A percentile compares a stretch with the other conserved stretches of the same genome.
Conservation (phyloP, 2,797 vertebrate species). For the Hyperoplus lanceolatus region DNA sequence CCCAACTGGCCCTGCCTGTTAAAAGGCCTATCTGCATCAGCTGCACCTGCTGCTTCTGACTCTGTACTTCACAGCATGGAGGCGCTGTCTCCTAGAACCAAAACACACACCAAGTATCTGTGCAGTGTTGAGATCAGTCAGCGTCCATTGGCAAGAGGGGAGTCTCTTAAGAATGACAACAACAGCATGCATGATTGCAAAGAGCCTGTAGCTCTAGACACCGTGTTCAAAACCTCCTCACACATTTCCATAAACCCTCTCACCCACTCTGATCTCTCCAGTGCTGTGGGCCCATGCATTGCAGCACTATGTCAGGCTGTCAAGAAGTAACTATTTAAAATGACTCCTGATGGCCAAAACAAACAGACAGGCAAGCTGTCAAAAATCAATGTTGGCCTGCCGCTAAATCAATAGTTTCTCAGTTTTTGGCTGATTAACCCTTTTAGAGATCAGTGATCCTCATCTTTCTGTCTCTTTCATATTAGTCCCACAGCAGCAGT, state of each 20-base stretch:
- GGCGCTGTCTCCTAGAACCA: conserved; percentile 74
- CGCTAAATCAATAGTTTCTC: conserved; percentile 37
- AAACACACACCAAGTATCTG: conserved; percentile 50
- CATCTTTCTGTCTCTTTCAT: conserved; percentile 1
- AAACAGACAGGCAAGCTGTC: conserved; percentile 13
- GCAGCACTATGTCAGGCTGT: conserved; percentile 60
- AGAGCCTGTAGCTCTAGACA: conserved; percentile 58
- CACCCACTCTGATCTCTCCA: conserved; percentile 32
- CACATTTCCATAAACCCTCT: conserved; percentile 57
- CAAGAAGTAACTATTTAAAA: conserved; percentile 30
- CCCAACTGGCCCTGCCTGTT: conserved; percentile 73
- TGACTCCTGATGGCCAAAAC: conserved; percentile 34
- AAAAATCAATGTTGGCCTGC: conserved; percentile 10
- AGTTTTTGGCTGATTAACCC: conserved; percentile 2
- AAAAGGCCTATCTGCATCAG: conserved; percentile 83
- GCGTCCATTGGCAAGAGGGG: conserved; percentile 55
- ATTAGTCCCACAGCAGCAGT: neutral
- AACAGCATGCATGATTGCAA: conserved; percentile 60
- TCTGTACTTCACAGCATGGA: conserved; percentile 75
- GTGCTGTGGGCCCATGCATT: conserved; percentile 48
- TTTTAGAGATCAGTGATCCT: conserved; percentile 8
- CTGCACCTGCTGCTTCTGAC: conserved; percentile 84
- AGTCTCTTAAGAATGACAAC: conserved; percentile 79
- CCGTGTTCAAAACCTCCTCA: conserved; percentile 57
- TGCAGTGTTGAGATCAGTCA: conserved; percentile 55